phyloP scores from a whole-genome alignment of 2,888 invertebrate species.

The Drosophila paranaensis region DNA sequence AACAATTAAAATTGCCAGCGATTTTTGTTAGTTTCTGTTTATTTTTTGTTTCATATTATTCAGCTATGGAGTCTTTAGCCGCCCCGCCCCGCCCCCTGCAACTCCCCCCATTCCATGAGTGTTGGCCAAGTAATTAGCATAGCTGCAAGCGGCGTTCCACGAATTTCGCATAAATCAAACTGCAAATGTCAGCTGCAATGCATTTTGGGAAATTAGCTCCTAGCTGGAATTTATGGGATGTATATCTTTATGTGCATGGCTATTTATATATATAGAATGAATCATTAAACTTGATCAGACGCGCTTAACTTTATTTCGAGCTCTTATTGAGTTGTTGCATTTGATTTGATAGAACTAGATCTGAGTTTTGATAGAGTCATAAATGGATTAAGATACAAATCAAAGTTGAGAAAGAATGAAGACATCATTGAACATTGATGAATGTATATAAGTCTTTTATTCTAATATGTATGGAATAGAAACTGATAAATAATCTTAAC shows the following conservation, averaged over 20 bases:
- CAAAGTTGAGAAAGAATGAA: background rate
- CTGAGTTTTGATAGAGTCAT: background rate
- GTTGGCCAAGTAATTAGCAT: constrained; percentile 59
- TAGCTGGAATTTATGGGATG: constrained; percentile 1
- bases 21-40: constrained; percentile 23
- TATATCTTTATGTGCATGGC: background rate
- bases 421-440: too few species aligned
- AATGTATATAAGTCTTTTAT: too few species aligned
- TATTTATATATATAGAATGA: background rate
- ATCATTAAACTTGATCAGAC: background rate
- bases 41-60: background rate
- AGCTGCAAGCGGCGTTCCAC: constrained; percentile 43
- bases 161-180: constrained; percentile 64
- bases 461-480: background rate
- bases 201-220: constrained; percentile 5
- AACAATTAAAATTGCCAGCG: constrained; percentile 71
- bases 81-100: too few species aligned
- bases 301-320: background rate
- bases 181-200: constrained; percentile 55
- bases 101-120: background rate
- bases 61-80: background rate
- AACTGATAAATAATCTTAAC: background rate
- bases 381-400: background rate
- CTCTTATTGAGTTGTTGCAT: background rate
- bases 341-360: background rate